Percentiles rank a stretch among this genome's conserved stretches.
Evolutionary conservation across 1,140 invertebrate genomes (phyloP).

Genomic region (Trypoxylus dichotomus): DNA sequence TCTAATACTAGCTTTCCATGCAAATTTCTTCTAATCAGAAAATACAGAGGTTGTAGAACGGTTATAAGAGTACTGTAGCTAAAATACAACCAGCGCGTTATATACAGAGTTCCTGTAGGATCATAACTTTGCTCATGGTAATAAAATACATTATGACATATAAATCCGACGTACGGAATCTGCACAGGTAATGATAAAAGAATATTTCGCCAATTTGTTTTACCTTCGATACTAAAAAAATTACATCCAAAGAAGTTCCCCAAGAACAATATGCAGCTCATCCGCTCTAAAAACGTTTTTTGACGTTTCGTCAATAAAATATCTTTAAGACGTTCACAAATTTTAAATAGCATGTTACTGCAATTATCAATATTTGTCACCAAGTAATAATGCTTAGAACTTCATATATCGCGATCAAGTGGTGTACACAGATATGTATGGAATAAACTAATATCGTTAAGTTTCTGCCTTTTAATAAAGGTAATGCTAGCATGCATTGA

Average conservation of each 20-base stretch:
- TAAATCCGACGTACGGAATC: not conserved
- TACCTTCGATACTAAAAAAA: not conserved
- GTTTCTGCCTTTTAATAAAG: too few relatives aligned
- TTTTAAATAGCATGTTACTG: not conserved
- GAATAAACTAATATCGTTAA: too few relatives aligned
- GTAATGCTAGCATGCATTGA: too few relatives aligned
- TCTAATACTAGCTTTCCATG: not conserved
- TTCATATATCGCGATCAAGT: too few relatives aligned
- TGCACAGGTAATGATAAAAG: not conserved
- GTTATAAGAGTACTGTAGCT: not conserved
- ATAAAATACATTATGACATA: not conserved
- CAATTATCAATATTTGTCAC: too few relatives aligned
- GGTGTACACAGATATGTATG: too few relatives aligned
- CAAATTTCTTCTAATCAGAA: not conserved
- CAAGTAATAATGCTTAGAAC: too few relatives aligned
- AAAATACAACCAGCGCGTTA: not conserved
- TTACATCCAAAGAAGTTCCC: not conserved
- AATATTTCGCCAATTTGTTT: not conserved
- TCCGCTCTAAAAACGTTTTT: not conserved
- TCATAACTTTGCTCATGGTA: not conserved
- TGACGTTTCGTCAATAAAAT: not conserved
- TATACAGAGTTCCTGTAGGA: not conserved
- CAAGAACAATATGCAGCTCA: not conserved
- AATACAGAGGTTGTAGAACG: not conserved
- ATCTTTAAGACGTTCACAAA: not conserved